Evolutionary conservation across 1,140 invertebrate genomes (phyloP), one percentile per base, ranked within the genome.

Genomic region (Amphibalanus amphitrite): DNA sequence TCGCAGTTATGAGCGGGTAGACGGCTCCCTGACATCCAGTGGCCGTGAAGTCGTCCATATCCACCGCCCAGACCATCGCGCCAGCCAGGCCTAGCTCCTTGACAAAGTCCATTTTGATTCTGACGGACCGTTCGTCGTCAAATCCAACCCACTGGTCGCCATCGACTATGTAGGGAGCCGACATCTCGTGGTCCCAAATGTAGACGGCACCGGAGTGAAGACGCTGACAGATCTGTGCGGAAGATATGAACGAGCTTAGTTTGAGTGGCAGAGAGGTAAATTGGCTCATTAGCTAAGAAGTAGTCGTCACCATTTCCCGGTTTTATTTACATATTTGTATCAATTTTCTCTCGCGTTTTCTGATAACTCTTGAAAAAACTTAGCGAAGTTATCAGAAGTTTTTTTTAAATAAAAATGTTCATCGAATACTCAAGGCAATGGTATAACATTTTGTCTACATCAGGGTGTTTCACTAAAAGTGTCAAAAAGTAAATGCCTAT

Each of bases 31-130:
- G 89, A 77, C 93, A 95, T 8, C 87, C 82, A 23, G 85, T 87
- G 0, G 92, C 92, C 73, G 88, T 90, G 79, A 96, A 96, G 79
- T 97, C 94, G 74, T 97, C 95, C 90, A 97, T 94, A 76, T 97
- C 94, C 0, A 97, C 84, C 0, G 92, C 93, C 95, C 95, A 98
- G 0, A 95, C 90, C 92, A 97, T 97, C 28, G 93, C 93, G 15
- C 96, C 96, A 29, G 88, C 95, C 77, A 89, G 95, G 25, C 89
- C 89, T 70, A 90, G 90, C 67, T 89, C 86, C 76, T 93, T 93
- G 47, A 97, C 83, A 92, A 93, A 98, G 30, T 86, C 86, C 89
- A 91, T 92, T 80, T 93, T 93, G 74, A 88, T 84, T 29, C 90
- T 82, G 26, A 93, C 90, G 4, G 90, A 89, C 74, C 86, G 84